Evolutionary conservation across 2,888 invertebrate genomes (phyloP), one percentile per base, ranked within the genome.

Genomic region (Lepetodrilus schrolli): DNA sequence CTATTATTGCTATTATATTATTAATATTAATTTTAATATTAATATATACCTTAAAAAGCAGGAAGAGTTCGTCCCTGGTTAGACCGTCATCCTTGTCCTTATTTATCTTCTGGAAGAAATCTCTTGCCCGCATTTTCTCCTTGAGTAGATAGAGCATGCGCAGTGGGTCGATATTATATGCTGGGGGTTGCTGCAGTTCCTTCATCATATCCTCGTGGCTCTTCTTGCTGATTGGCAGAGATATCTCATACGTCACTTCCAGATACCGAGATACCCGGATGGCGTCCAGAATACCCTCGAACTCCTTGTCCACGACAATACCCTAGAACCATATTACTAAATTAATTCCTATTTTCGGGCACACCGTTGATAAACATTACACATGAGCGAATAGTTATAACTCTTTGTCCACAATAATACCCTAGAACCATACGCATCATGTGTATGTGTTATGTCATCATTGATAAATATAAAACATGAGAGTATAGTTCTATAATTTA

Each of bases 231-330:
- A 86, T 83, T n/a, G 84, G 83, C 58, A 86, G 78, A 48, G 83
- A 80, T 66, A 80, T 74, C 51, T 86, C 84, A 70, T 85, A 88
- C 23, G 80, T 80, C 5, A 82, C 85, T 13, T 80, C 76, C 66
- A 88, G 82, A 30, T 83, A 69, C 4, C 86, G 73, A 3, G 70
- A 72, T 13, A 78, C 72, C 17, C 81, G 82, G 2, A 88, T 77
- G 30, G 85, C 79, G n/a, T 83, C 79, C 20, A 88, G 74, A 10
- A 85, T 73, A 1, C 70, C 70, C 36, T 85, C 82, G 69, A 88
- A 88, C 23, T 86, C 84, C 68, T 84, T 84, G 77, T 87, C 87
- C 3, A 88, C 88, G n/a, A 87, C 83, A 1, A 87, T 73, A n/a
- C 86, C 86, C 88, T 88, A 78, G 3, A n/a, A n/a, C n/a, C n/a